Evolutionary conservation across 1,140 invertebrate genomes (phyloP), one percentile per base, ranked within the genome.

Genomic region (Drosophila funebris): DNA sequence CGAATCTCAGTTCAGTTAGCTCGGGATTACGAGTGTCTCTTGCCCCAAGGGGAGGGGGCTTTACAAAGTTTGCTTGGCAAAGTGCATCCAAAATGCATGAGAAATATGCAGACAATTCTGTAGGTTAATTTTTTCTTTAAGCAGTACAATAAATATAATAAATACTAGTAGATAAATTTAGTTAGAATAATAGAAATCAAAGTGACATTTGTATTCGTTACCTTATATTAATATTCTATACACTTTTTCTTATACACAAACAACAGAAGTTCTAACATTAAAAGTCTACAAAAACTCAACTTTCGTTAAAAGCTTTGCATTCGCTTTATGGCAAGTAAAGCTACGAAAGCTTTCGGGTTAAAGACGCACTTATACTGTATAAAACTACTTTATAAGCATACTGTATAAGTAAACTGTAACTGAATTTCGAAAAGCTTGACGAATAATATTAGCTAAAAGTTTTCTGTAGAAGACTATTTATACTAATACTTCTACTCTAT

Each of bases 1-100:
- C 14, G 56, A 60, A 61, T 73, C 66, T 41, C 18, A 46, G 62
- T 56, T 48, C 27, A 60, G 71, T 61, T 62, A 39, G 56, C 41
- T 18, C 18, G 0, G 24, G 33, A 73, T 57, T 46, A 68, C 4
- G 41, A 43, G 16, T 5, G 39, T 11, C 4, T 41, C 39, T n/a
- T n/a, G n/a, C n/a, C n/a, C n/a, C 2, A 7, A 20, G 4, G 11
- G 4, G 14, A 46, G 6, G 29, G 3, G 29, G 14, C 13, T 33
- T 50, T 16, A 24, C 43, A 24, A 46, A 46, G 43, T 46, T 24
- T 18, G 13, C 29, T 2, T 36, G 11, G 18, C 22, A 31, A 60
- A 37, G 18, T 20, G 24, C 18, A 50, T 44, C 8, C 41, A 8
- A 44, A 20, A 20, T 44, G 16, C 41, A 44, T 22, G n/a, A 4